These are phyloP conservation scores for Pycnomerus fuliginosus DNA, from an alignment of 2,888 invertebrate genomes.

Conservation along the genomic window DNA sequence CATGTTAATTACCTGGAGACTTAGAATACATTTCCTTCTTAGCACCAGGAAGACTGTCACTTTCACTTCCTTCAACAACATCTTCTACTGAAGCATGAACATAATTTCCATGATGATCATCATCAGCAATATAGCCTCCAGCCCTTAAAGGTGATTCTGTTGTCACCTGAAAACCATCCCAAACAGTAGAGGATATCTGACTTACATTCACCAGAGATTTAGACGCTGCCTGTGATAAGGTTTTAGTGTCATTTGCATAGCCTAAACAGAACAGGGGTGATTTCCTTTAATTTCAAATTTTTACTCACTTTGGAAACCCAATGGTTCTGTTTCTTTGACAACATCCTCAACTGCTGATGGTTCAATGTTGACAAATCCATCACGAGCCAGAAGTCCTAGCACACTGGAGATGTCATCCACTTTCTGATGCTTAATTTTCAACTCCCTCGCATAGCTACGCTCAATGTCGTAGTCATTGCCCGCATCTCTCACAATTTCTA, in stretches of 20 bases:
- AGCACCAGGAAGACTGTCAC: conserved; percentile 1
- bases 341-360: conserved; percentile 60
- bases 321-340: conserved; percentile 51
- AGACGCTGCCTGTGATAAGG: not conserved
- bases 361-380: conserved; percentile 70
- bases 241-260: not conserved
- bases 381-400: conserved; percentile 65
- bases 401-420: conserved; percentile 61
- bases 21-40: conserved; percentile 9
- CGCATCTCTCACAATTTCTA: conserved; percentile 78
- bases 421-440: conserved; percentile 67
- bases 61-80: too few relatives aligned
- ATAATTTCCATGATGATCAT: too few relatives aligned
- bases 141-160: conserved; percentile 22
- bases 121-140: too few relatives aligned
- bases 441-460: conserved; percentile 82
- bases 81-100: too few relatives aligned
- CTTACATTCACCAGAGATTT: conserved; percentile 33
- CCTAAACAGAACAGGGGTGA: conserved; percentile 1
- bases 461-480: conserved; percentile 72
- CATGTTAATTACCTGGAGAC: conserved; percentile 3
- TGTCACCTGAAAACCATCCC: conserved; percentile 39
- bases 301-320: conserved; percentile 15
- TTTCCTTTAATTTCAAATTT: not conserved
- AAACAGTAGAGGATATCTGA: conserved; percentile 43